Evolutionary conservation across 2,113 vertebrate genomes (phyloP).

Genomic region (Ictalurus furcatus): DNA sequence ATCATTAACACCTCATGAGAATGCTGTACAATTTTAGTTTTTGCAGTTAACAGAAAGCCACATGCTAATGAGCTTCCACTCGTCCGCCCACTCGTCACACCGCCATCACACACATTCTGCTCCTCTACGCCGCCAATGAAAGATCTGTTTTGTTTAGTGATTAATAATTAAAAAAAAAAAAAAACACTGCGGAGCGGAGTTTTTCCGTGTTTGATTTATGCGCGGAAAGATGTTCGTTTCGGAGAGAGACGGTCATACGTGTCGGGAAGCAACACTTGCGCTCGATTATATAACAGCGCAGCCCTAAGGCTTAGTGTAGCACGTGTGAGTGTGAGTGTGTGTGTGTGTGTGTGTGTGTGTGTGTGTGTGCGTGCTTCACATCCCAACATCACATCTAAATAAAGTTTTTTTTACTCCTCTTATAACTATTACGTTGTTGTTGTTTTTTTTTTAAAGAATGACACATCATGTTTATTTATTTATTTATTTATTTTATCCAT

Average conservation of each 20-base stretch:
- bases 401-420: background rate
- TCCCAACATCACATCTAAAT: background rate
- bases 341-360: background rate
- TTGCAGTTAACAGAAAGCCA: background rate
- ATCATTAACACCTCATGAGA: background rate
- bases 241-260: background rate
- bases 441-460: too few relatives aligned
- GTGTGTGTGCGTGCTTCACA: background rate
- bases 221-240: background rate
- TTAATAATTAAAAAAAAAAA: background rate
- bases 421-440: background rate
- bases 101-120: conserved; percentile 7
- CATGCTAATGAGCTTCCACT: conserved; percentile 12
- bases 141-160: background rate
- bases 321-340: too few relatives aligned
- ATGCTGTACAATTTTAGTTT: background rate
- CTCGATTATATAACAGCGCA: background rate
- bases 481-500: too few relatives aligned
- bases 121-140: background rate
- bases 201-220: background rate
- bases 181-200: background rate
- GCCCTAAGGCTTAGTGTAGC: background rate
- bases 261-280: background rate
- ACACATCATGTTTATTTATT: too few relatives aligned
- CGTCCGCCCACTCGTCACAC: background rate